Percentiles rank a stretch among this genome's conserved stretches.
Conservation (phyloP, 92 coral and sea anemone species). For the Parazoanthus swiftii region DNA sequence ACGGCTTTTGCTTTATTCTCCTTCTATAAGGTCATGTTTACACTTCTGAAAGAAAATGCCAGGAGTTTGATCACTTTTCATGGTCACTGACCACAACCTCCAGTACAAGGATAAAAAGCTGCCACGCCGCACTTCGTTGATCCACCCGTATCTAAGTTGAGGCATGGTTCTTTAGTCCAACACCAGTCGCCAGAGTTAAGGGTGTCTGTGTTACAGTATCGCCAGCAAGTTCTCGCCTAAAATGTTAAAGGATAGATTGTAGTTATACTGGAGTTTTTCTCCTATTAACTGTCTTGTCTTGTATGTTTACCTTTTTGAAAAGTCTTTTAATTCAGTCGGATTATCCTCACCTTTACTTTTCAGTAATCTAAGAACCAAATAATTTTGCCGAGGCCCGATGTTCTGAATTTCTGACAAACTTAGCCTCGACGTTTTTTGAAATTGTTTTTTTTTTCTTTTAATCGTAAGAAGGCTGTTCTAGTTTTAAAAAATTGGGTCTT, state of each 20-base stretch:
- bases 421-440: too few relatives aligned
- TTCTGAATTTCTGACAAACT: too few relatives aligned
- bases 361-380: too few relatives aligned
- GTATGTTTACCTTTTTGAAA: too few relatives aligned
- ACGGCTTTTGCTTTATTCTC: not conserved
- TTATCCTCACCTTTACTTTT: too few relatives aligned
- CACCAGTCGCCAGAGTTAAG: constrained; percentile 21
- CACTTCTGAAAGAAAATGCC: not conserved
- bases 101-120: not conserved
- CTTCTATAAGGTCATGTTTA: not conserved
- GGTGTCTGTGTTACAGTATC: constrained; percentile 11
- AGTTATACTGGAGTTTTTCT: too few relatives aligned
- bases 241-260: not conserved
- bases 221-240: not conserved
- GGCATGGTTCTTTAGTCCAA: not conserved
- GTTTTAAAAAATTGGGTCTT: too few relatives aligned
- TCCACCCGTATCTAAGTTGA: not conserved
- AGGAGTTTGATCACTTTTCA: not conserved
- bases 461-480: too few relatives aligned
- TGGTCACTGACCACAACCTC: constrained; percentile 8
- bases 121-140: not conserved
- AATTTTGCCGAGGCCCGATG: too few relatives aligned
- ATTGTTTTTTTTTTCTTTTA: too few relatives aligned
- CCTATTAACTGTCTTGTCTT: too few relatives aligned
- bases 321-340: too few relatives aligned